These are phyloP conservation scores for Tribolium castaneum DNA, from an alignment of 1,140 invertebrate genomes.

Conservation along the genomic window DNA sequence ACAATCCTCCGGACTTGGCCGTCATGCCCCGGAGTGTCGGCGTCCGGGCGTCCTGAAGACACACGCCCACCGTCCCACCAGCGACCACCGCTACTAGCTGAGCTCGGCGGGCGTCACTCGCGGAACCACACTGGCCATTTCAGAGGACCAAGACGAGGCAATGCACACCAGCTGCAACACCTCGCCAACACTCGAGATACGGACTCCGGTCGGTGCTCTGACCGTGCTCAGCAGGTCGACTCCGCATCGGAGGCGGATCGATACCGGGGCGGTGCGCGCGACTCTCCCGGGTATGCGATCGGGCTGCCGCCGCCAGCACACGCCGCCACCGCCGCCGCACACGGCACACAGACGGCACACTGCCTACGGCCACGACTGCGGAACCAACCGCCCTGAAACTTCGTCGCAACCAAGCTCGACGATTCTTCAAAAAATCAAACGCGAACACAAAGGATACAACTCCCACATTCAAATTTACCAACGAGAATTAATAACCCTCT, in stretches of 20 bases:
- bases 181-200: conserved; percentile 39
- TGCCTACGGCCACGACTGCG: conserved; percentile 22
- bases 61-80: conserved; percentile 45
- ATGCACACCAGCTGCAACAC: conserved; percentile 40
- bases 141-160: conserved; percentile 44
- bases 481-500: conserved; percentile 7
- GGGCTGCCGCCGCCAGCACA: conserved; percentile 23
- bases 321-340: not conserved
- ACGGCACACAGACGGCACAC: conserved; percentile 5
- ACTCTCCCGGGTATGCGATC: conserved; percentile 38
- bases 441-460: conserved; percentile 26
- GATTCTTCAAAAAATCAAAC: conserved; percentile 22
- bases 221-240: conserved; percentile 35
- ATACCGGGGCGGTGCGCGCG: conserved; percentile 30
- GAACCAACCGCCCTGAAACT: conserved; percentile 32
- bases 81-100: conserved; percentile 53
- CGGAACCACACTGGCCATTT: conserved; percentile 52
- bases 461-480: conserved; percentile 25
- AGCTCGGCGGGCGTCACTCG: conserved; percentile 51
- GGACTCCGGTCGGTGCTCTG: conserved; percentile 30
- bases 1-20: conserved; percentile 57
- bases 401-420: conserved; percentile 21
- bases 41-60: conserved; percentile 36
- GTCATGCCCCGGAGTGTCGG: conserved; percentile 52
- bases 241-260: conserved; percentile 31